These are phyloP conservation scores for Trogon surrucura DNA, from an alignment of 2,113 vertebrate species.

Conservation along the genomic window DNA sequence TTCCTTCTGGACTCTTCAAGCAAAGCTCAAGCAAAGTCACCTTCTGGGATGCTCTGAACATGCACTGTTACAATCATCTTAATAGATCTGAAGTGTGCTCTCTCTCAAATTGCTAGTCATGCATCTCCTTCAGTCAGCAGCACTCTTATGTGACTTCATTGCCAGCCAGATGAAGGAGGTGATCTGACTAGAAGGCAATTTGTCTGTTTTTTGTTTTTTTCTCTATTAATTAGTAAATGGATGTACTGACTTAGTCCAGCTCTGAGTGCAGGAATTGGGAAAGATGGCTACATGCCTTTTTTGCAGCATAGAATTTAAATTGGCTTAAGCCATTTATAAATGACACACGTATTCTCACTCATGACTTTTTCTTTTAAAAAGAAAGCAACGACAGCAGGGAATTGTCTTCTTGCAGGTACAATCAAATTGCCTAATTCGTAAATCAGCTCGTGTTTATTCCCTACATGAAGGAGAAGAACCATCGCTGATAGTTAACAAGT, in stretches of 20 bases:
- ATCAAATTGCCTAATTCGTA: not conserved
- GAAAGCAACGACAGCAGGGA: not conserved
- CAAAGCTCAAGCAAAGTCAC: not conserved
- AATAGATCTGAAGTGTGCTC: not conserved
- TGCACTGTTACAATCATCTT: not conserved
- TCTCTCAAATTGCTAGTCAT: not conserved
- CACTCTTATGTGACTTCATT: not conserved
- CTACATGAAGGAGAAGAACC: not conserved
- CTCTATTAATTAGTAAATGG: not conserved
- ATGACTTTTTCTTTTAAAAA: not conserved
- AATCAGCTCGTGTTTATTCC: not conserved
- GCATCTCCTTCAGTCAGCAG: not conserved
- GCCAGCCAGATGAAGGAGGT: not conserved
- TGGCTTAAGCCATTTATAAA: not conserved
- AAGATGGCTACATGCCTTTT: not conserved
- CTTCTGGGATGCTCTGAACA: not conserved
- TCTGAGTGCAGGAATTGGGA: not conserved
- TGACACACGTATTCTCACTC: not conserved
- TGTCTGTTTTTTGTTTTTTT: not conserved
- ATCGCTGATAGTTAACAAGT: not conserved
- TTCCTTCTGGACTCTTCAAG: not conserved
- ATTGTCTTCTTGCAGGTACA: not conserved
- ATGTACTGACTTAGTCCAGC: not conserved
- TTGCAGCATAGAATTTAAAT: not conserved
- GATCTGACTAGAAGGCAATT: not conserved